Evolutionary conservation across 2,888 invertebrate genomes (phyloP).

Genomic region (Drosophila tripunctata): DNA sequence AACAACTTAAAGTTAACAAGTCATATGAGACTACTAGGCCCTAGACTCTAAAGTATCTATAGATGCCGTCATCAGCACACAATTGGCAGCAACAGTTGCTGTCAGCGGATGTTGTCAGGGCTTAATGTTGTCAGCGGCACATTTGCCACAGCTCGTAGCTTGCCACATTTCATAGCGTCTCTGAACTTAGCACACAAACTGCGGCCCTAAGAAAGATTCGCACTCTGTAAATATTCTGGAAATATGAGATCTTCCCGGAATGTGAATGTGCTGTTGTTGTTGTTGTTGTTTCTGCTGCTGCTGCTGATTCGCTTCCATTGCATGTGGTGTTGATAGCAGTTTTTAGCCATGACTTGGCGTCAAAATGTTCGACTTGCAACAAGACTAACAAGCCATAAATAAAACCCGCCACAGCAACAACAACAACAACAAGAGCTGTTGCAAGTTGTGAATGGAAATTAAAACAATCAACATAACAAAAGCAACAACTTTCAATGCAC

Average conservation of each 20-base stretch:
- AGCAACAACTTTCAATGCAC: constrained; percentile 45
- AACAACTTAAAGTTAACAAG: neutral
- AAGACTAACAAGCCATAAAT: constrained; percentile 58
- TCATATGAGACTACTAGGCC: too few relatives aligned
- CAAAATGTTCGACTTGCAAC: constrained; percentile 48
- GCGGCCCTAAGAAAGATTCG: constrained; percentile 30
- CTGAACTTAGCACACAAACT: constrained; percentile 55
- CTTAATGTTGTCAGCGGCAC: constrained; percentile 64
- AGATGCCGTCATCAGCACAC: constrained; percentile 35
- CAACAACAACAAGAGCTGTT: constrained; percentile 37
- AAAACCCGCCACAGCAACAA: too few relatives aligned
- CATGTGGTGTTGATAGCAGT: constrained; percentile 47
- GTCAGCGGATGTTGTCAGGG: constrained; percentile 41
- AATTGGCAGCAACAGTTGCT: constrained; percentile 29
- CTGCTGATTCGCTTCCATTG: constrained; percentile 2
- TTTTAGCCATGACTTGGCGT: constrained; percentile 51
- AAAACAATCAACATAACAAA: constrained; percentile 8
- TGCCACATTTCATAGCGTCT: constrained; percentile 43
- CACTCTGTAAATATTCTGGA: constrained; percentile 65
- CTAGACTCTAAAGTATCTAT: neutral
- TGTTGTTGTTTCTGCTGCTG: neutral
- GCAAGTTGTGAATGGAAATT: constrained; percentile 19
- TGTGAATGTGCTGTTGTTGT: constrained; percentile 25
- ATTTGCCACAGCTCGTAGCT: constrained; percentile 58
- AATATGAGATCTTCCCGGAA: constrained; percentile 67